Conservation (phyloP, 2,797 vertebrate genomes). For the Oreonectes daqikongensis region DNA sequence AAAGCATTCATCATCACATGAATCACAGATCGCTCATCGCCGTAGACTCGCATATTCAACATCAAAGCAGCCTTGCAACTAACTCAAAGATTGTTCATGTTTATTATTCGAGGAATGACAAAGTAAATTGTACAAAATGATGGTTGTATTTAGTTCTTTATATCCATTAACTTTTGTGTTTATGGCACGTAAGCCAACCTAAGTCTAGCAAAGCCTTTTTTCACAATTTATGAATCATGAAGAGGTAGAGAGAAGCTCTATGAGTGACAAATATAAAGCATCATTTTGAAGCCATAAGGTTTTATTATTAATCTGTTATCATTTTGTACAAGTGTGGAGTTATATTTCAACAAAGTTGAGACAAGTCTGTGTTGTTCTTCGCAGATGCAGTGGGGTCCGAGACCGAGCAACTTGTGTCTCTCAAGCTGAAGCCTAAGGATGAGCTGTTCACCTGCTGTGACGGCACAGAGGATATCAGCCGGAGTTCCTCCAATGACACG, state of each 20-base stretch:
- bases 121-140: not conserved
- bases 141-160: too few species aligned
- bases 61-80: conserved; percentile 33
- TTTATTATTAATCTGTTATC: conserved; percentile 3
- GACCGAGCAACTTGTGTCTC: conserved; percentile 69
- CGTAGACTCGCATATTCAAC: not conserved
- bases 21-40: conserved; percentile 46
- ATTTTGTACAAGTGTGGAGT: not conserved
- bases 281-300: not conserved
- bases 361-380: not conserved
- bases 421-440: conserved; percentile 72
- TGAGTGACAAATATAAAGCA: too few species aligned
- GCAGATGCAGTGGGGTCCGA: conserved; percentile 64
- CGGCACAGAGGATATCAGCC: conserved; percentile 69
- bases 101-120: not conserved
- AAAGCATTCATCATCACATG: conserved; percentile 52
- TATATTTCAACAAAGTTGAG: not conserved
- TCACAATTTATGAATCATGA: not conserved
- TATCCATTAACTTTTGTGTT: not conserved
- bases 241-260: not conserved
- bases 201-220: not conserved
- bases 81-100: conserved; percentile 12
- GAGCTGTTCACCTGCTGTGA: conserved; percentile 76
- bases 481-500: conserved; percentile 80
- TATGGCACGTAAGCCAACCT: too few species aligned